Conservation (phyloP, 2,797 vertebrate genomes). For the Argentina silus region DNA sequence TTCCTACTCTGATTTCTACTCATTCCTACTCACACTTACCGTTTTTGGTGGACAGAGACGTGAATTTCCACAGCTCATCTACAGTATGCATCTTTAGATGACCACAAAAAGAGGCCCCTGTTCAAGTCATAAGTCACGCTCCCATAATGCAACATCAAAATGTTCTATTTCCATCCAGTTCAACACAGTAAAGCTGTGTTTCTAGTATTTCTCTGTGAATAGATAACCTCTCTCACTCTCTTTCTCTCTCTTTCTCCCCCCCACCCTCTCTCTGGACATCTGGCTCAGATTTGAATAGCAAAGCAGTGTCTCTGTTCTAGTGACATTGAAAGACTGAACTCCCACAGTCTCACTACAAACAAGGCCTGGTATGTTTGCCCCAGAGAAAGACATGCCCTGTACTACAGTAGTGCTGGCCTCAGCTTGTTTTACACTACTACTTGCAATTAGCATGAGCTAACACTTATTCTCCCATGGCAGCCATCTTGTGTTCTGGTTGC, state of each 20-base stretch:
- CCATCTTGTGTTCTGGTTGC: not conserved
- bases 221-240: constrained; percentile 20
- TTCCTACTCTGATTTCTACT: no score
- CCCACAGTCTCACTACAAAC: constrained; percentile 60
- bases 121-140: no score
- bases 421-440: constrained; percentile 57
- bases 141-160: no score
- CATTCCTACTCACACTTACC: no score
- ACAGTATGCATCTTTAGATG: no score
- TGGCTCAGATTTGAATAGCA: constrained; percentile 78
- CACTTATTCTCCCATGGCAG: not conserved
- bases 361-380: constrained; percentile 62
- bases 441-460: constrained; percentile 21
- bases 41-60: no score
- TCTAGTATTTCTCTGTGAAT: not conserved
- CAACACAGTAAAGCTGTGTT: not conserved
- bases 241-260: not conserved
- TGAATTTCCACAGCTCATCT: no score
- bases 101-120: no score
- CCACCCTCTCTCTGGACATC: constrained; percentile 5
- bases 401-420: constrained; percentile 40
- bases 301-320: constrained; percentile 62
- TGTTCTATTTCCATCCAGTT: not conserved
- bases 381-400: constrained; percentile 33
- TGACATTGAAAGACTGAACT: constrained; percentile 61